Evolutionary conservation across 2,888 invertebrate genomes (phyloP).

Genomic region (Archips xylosteana): DNA sequence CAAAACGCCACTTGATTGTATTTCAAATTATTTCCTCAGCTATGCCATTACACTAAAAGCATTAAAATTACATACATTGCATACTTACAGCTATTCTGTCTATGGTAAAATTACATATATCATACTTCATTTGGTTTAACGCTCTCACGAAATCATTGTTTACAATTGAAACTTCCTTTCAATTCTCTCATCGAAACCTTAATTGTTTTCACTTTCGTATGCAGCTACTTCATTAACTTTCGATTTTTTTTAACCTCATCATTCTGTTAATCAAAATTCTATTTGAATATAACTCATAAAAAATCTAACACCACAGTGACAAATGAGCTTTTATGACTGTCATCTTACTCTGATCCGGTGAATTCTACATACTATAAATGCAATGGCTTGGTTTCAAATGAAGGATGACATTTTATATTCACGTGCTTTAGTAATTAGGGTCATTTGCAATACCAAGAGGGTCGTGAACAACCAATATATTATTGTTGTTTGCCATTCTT

Average conservation of each 20-base stretch:
- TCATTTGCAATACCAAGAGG: conserved; percentile 22
- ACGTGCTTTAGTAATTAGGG: conserved; percentile 27
- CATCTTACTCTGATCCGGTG: background rate
- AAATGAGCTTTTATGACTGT: background rate
- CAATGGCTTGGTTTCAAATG: background rate
- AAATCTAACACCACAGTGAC: background rate
- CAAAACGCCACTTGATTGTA: conserved; percentile 8
- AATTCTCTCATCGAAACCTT: conserved; percentile 3
- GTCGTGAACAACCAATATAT: conserved; percentile 17
- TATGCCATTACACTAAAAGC: conserved; percentile 24
- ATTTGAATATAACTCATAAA: conserved; percentile 18
- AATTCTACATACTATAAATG: no score
- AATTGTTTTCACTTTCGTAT: conserved; percentile 29
- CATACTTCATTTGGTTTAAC: background rate
- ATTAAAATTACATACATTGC: conserved; percentile 25
- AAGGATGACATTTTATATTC: background rate
- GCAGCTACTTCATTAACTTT: conserved; percentile 26
- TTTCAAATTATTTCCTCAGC: conserved; percentile 13
- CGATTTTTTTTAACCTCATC: conserved; percentile 19
- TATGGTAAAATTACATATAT: background rate
- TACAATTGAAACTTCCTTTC: conserved; percentile 12
- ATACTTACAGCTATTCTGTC: background rate
- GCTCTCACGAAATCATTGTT: conserved; percentile 9
- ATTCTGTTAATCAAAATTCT: conserved; percentile 20
- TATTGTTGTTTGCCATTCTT: conserved; percentile 23